Evolutionary conservation across 2,797 vertebrate genomes (phyloP).

Genomic region (Diplodus puntazzo): DNA sequence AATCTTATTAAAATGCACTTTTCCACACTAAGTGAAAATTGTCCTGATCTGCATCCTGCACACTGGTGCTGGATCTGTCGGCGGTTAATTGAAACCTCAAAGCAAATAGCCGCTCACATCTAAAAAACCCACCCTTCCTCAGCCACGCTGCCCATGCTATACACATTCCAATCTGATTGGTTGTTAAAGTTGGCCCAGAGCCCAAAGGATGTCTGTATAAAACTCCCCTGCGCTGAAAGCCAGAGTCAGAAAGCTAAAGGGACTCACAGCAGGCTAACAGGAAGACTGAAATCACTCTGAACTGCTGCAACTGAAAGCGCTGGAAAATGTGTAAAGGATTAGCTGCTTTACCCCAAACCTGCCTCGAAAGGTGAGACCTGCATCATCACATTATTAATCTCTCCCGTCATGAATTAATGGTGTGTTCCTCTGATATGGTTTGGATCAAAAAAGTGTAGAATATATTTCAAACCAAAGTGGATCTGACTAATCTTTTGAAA

Average conservation of each 20-base stretch:
- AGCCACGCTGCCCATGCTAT: conserved; percentile 28
- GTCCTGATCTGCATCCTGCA: conserved; percentile 23
- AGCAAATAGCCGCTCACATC: conserved; percentile 55
- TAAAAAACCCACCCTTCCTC: conserved; percentile 60
- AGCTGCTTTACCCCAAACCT: conserved; percentile 92
- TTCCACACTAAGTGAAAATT: not conserved
- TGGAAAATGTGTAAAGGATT: conserved; percentile 95
- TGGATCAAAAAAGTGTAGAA: not conserved
- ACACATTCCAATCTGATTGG: conserved; percentile 87
- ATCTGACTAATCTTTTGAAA: not conserved
- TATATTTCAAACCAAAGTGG: not conserved
- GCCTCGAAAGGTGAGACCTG: conserved; percentile 91
- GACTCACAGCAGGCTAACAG: conserved; percentile 30
- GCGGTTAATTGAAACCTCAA: conserved; percentile 54
- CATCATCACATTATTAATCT: not conserved
- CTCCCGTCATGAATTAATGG: not conserved
- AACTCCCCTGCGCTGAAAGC: conserved; percentile 72
- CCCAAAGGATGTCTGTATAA: conserved; percentile 83
- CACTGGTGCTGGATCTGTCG: conserved; percentile 8
- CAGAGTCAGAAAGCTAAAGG: conserved; percentile 75
- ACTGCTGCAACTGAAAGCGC: conserved; percentile 53
- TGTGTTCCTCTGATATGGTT: not conserved
- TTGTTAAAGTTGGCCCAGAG: conserved; percentile 72
- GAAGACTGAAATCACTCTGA: conserved; percentile 46
- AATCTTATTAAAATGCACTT: not conserved